Percentiles rank a stretch among this genome's conserved stretches.
phyloP scores from a whole-genome alignment of 2,113 vertebrate species.

The Rana temporaria region DNA sequence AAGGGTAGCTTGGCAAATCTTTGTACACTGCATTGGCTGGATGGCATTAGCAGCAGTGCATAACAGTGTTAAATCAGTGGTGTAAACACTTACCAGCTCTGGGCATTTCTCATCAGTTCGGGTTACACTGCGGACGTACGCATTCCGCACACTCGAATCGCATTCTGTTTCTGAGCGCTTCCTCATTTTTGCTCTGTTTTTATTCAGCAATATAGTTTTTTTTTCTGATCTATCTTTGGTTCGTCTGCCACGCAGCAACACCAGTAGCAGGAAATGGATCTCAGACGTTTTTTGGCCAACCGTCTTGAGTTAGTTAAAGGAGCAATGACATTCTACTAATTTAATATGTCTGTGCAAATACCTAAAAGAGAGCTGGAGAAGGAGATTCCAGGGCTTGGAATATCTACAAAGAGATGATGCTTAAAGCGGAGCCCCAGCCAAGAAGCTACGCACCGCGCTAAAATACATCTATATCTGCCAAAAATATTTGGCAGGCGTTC shows the following conservation, averaged over 20 bases:
- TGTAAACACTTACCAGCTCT: slow-evolving; percentile 7
- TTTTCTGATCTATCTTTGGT: slow-evolving; percentile 40
- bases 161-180: not conserved
- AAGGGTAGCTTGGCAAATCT: no score
- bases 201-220: not conserved
- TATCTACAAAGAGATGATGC: no score
- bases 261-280: slow-evolving; percentile 53
- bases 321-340: not conserved
- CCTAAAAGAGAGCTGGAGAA: not conserved
- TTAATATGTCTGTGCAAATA: no score
- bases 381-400: no score
- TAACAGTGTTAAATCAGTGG: not conserved
- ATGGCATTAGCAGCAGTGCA: no score
- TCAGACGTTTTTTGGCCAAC: slow-evolving; percentile 45
- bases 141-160: not conserved
- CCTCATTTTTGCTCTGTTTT: slow-evolving; percentile 8
- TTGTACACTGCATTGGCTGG: no score
- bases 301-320: slow-evolving; percentile 38
- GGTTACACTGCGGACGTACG: slow-evolving; percentile 11
- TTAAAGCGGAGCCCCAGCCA: no score
- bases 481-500: no score
- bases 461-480: no score
- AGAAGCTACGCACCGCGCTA: no score
- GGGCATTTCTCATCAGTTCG: slow-evolving; percentile 25
- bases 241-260: slow-evolving; percentile 53